Conservation (phyloP, 1,140 invertebrate genomes). For the Nasonia longicornis region DNA sequence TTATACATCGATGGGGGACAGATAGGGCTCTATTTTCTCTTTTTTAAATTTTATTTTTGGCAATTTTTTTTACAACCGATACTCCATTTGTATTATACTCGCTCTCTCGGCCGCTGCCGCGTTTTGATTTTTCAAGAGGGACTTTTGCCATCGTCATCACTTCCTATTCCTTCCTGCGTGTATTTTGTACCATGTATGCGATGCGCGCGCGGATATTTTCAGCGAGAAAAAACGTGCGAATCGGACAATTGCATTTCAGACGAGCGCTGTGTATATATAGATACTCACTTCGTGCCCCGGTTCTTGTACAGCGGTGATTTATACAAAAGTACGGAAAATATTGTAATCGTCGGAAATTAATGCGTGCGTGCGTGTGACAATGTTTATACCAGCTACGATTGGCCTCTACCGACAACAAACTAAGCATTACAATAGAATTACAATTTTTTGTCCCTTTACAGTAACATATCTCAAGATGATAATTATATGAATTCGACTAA, state of each 20-base stretch:
- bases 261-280: background rate
- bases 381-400: too few species aligned
- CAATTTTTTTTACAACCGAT: constrained; percentile 17
- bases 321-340: too few species aligned
- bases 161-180: background rate
- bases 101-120: background rate
- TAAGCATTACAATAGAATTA: background rate
- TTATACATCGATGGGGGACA: constrained; percentile 4
- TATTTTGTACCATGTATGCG: background rate
- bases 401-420: too few species aligned
- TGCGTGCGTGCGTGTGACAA: too few species aligned
- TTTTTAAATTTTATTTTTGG: constrained; percentile 31
- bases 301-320: too few species aligned
- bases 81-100: constrained; percentile 26
- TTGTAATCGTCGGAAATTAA: too few species aligned
- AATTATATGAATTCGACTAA: background rate
- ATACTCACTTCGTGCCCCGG: too few species aligned
- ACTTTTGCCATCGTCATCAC: constrained; percentile 10
- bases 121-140: constrained; percentile 22
- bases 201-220: too few species aligned
- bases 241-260: constrained; percentile 5
- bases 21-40: background rate
- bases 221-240: background rate
- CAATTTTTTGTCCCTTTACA: background rate
- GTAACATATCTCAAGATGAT: too few species aligned